Percentiles rank a stretch among this genome's conserved stretches.
These are phyloP conservation scores for Callosobruchus maculatus DNA, from an alignment of 2,888 invertebrate genomes.

Conservation along the genomic window DNA sequence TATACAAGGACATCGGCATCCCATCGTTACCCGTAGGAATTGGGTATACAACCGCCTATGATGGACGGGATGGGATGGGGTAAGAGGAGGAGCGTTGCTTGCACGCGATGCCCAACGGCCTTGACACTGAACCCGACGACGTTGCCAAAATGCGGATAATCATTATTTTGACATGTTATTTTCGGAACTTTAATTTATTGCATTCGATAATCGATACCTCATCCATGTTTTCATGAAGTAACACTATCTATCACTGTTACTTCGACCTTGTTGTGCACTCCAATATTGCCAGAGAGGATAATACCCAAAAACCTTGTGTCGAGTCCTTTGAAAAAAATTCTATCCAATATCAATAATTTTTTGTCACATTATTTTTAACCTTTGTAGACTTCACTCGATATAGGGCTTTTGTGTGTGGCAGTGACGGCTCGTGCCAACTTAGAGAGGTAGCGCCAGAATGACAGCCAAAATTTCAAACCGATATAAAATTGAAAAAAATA, in stretches of 20 bases:
- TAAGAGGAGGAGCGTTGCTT: neutral
- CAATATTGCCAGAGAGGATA: neutral
- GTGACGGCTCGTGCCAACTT: too few relatives aligned
- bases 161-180: neutral
- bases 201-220: neutral
- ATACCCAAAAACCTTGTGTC: neutral
- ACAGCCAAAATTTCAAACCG: too few relatives aligned
- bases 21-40: too few relatives aligned
- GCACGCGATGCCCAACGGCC: neutral
- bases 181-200: neutral
- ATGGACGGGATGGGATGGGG: neutral
- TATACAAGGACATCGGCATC: too few relatives aligned
- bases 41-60: neutral
- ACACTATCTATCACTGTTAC: neutral
- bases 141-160: neutral
- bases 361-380: too few relatives aligned
- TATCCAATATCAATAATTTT: neutral
- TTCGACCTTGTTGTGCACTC: neutral
- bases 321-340: neutral
- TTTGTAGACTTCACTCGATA: too few relatives aligned
- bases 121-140: neutral
- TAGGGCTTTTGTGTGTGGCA: too few relatives aligned
- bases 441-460: too few relatives aligned
- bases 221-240: neutral
- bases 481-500: too few relatives aligned